Conservation (phyloP, 2,113 vertebrate genomes). For the Pavo muticus region DNA sequence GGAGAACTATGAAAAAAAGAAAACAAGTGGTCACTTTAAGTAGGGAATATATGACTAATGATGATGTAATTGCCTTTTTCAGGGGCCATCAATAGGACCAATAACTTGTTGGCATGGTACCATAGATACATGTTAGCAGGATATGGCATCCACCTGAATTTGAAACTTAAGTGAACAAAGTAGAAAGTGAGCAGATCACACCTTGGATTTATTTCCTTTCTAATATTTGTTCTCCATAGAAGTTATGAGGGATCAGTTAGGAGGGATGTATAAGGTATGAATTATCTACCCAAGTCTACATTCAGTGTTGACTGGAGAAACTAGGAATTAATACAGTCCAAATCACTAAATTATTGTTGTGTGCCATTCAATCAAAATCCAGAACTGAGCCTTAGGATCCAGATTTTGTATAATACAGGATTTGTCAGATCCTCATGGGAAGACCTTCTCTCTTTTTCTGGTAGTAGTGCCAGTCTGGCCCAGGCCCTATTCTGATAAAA, state of each 20-base stretch:
- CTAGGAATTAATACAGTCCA: neutral
- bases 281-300: neutral
- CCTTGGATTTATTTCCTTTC: neutral
- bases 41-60: neutral
- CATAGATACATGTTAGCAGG: neutral
- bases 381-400: neutral
- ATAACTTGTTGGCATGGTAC: accelerated
- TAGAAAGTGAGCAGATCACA: neutral
- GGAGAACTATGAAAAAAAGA: neutral
- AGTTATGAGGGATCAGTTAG: neutral
- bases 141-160: neutral
- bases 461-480: neutral
- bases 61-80: neutral
- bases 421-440: neutral
- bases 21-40: neutral
- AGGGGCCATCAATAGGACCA: neutral
- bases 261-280: neutral
- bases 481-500: neutral
- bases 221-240: neutral
- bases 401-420: neutral
- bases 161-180: neutral
- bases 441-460: neutral
- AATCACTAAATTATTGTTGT: neutral
- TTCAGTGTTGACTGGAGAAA: neutral
- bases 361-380: neutral